These are phyloP conservation scores for Trachelipus rathkii DNA, from an alignment of 1,140 invertebrate species.

Conservation along the genomic window DNA sequence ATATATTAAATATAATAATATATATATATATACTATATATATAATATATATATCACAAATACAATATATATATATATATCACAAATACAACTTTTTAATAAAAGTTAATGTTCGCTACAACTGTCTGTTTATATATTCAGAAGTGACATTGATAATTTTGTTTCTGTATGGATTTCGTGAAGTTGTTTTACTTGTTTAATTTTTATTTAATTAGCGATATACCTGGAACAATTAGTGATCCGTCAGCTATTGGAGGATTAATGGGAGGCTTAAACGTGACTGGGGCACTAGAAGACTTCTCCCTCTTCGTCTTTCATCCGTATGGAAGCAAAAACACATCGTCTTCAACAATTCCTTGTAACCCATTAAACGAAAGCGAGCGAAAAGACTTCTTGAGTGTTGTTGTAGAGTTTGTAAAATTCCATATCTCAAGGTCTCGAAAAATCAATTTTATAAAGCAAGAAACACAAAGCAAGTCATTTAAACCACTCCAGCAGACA, in stretches of 20 bases:
- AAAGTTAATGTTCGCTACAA: too few relatives aligned
- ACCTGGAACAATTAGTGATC: constrained; percentile 8
- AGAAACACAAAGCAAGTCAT: neutral
- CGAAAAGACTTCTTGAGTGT: constrained; percentile 92
- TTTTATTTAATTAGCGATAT: neutral
- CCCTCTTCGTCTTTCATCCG: constrained; percentile 95
- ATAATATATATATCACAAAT: too few relatives aligned
- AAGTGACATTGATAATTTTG: too few relatives aligned
- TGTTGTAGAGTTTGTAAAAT: constrained; percentile 95
- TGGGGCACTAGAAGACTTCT: constrained; percentile 91
- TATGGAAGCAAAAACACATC: constrained; percentile 66
- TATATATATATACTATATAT: too few relatives aligned
- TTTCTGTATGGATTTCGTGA: too few relatives aligned
- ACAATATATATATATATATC: too few relatives aligned
- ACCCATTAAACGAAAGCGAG: constrained; percentile 71
- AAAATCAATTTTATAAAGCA: constrained; percentile 65
- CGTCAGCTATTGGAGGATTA: constrained; percentile 44
- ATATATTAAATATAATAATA: too few relatives aligned
- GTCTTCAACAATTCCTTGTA: constrained; percentile 24
- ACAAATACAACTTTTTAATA: too few relatives aligned
- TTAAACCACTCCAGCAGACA: neutral
- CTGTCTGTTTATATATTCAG: too few relatives aligned
- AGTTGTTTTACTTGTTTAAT: too few relatives aligned
- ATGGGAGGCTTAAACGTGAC: constrained; percentile 88
- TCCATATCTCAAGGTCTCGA: constrained; percentile 82